Conservation (phyloP, 2,888 invertebrate genomes). For the Tipula helvola region DNA sequence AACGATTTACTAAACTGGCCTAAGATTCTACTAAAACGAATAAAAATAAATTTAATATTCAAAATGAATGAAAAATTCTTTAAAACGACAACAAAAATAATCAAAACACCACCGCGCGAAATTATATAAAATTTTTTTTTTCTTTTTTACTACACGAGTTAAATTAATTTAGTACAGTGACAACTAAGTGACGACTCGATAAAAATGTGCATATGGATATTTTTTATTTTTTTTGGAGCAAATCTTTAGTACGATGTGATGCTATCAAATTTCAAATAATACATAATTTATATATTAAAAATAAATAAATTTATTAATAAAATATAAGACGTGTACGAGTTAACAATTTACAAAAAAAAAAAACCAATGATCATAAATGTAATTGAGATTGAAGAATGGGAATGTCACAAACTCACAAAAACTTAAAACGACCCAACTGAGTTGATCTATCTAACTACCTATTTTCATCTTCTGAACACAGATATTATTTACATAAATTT, state of each 20-base stretch:
- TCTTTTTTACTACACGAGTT: background rate
- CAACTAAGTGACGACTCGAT: background rate
- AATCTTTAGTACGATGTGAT: background rate
- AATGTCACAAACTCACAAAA: background rate
- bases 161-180: background rate
- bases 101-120: background rate
- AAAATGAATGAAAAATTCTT: background rate
- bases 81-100: background rate
- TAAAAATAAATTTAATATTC: background rate
- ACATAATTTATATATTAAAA: background rate
- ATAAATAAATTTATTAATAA: background rate
- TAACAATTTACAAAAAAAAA: background rate
- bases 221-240: no score
- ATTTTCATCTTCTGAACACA: background rate
- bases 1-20: background rate
- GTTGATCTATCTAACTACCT: background rate
- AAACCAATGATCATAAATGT: background rate
- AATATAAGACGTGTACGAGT: background rate
- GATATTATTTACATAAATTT: background rate
- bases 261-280: background rate
- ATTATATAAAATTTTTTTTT: no score
- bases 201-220: background rate
- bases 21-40: background rate
- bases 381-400: background rate
- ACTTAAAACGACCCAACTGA: background rate